Conservation (phyloP, 1,140 invertebrate genomes). For the Drosophila micromelanica region DNA sequence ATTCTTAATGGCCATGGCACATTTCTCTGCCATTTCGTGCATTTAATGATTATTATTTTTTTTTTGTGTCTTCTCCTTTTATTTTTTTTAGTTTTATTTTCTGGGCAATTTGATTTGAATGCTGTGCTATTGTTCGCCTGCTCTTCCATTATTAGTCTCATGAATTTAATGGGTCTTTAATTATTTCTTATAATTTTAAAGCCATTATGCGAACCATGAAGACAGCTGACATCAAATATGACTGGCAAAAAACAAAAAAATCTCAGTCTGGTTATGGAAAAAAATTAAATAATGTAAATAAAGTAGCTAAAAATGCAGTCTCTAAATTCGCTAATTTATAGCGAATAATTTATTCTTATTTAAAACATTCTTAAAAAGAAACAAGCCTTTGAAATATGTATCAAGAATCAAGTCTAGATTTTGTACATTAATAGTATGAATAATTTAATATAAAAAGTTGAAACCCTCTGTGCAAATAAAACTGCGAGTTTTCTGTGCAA, state of each 20-base stretch:
- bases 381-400: too few species aligned
- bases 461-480: too few species aligned
- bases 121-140: constrained; percentile 73
- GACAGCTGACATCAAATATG: constrained; percentile 23
- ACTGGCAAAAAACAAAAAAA: constrained; percentile 5
- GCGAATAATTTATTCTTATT: background rate
- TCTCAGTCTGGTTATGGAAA: background rate
- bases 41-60: constrained; percentile 75
- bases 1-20: constrained; percentile 80
- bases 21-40: constrained; percentile 81
- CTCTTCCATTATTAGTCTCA: constrained; percentile 44
- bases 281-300: too few species aligned
- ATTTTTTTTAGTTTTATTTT: constrained; percentile 61
- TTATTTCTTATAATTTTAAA: constrained; percentile 67
- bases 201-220: constrained; percentile 22
- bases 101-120: constrained; percentile 79
- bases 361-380: too few species aligned
- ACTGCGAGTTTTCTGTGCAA: too few species aligned
- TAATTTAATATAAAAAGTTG: too few species aligned
- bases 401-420: too few species aligned
- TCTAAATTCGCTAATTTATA: too few species aligned
- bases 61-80: constrained; percentile 12
- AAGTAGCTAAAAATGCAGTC: too few species aligned
- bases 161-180: constrained; percentile 76
- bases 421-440: too few species aligned